Base-by-base conservation (phyloP, 2,113 vertebrate genomes). In the Callipepla squamata region DNA sequence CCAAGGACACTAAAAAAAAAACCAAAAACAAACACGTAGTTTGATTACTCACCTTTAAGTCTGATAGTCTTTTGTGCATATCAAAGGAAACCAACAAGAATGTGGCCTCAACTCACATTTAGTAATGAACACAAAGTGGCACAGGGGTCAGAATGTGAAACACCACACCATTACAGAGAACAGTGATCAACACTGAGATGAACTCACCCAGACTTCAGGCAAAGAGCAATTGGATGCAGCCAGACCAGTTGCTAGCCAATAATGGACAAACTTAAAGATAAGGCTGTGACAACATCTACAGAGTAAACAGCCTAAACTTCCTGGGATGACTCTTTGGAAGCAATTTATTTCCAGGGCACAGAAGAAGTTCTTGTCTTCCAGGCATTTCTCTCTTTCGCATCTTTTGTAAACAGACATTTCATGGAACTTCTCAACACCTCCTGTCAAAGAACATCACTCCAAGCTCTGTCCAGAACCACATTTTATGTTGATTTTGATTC, bases 111-210 rank as follows among this genome's bases (percentile, higher is more conserved):
- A 11, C 15, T 42, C 58, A 38, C 45, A 40, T 50, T 86, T 50
- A 78, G 36, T 13, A 78, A 70, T 30, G 57, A 55, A 7, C 30
- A 57, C 58, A 14, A 50, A 1, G 3, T 1, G 7, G 23, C 23
- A 30, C 0, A 26, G 0, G 13, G 10, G 50, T 9, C 25, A 0
- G 0, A 57, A 32, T 30, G 19, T 23, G 75, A 75, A 23, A 34
- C 59, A 14, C 3, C 0, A 0, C 57, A 32, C 15, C 9, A n/a
- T 5, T 58, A 42, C 42, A 13, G n/a, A 3, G 38, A 15, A 1
- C 0, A 0, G 26, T 14, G 50, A 28, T 18, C 58, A 85, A 53
- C 0, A 0, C 14, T 2, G 61, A 74, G 18, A 1, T 42, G 63
- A 87, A 80, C 34, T 87, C 63, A 13, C 20, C 8, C 22, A 34